Evolutionary conservation across 2,888 invertebrate species (phyloP).

Genomic region (Empis livida): DNA sequence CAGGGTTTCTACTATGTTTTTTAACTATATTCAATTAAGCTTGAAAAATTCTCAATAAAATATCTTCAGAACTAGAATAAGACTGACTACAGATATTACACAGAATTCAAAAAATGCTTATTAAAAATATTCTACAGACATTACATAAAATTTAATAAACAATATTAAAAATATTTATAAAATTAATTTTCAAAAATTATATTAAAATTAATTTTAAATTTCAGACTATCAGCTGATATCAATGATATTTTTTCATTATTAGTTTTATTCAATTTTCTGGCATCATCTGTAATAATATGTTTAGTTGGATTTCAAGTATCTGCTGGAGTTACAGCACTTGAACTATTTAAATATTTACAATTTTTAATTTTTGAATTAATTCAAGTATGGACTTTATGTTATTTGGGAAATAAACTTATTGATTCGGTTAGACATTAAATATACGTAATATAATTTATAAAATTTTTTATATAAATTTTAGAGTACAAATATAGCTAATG

Average conservation of each 20-base stretch:
- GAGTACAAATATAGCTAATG: slow-evolving; percentile 3
- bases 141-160: too few relatives aligned
- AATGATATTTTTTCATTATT: slow-evolving; percentile 9
- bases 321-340: slow-evolving; percentile 3
- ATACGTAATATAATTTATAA: too few relatives aligned
- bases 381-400: slow-evolving; percentile 10
- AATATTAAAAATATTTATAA: too few relatives aligned
- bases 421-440: slow-evolving; percentile 8
- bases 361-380: slow-evolving; percentile 7
- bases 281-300: slow-evolving; percentile 12
- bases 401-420: slow-evolving; percentile 8
- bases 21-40: too few relatives aligned
- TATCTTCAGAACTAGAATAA: too few relatives aligned
- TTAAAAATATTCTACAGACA: too few relatives aligned
- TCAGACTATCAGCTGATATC: slow-evolving; percentile 6
- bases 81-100: too few relatives aligned
- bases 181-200: too few relatives aligned
- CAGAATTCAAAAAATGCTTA: too few relatives aligned
- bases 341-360: slow-evolving; percentile 8
- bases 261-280: slow-evolving; percentile 12
- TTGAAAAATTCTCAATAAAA: too few relatives aligned
- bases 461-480: too few relatives aligned
- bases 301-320: slow-evolving; percentile 11
- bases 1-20: too few relatives aligned
- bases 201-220: background rate